phyloP scores from a whole-genome alignment of 1,140 invertebrate genomes.

The Anoplolepis gracilipes region DNA sequence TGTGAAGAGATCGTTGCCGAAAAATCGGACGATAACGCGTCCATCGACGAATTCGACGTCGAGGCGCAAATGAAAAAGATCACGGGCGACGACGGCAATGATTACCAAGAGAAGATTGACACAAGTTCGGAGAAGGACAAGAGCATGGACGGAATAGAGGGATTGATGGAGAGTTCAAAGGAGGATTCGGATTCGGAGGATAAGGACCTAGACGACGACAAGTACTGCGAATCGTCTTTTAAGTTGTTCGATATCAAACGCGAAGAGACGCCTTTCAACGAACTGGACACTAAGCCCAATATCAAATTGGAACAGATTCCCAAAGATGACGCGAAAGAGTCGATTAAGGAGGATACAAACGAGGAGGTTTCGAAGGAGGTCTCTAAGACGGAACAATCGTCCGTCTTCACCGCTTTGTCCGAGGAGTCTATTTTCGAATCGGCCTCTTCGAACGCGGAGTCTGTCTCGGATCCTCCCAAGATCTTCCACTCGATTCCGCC shows the following conservation, averaged over 20 bases:
- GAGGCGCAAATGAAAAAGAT: conserved; percentile 84
- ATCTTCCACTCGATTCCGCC: conserved; percentile 82
- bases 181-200: conserved; percentile 83
- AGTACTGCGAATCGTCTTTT: conserved; percentile 71
- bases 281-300: conserved; percentile 32
- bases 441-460: conserved; percentile 72
- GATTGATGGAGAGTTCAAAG: conserved; percentile 84
- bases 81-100: conserved; percentile 83
- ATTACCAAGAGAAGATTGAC: conserved; percentile 82
- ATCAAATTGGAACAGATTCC: neutral
- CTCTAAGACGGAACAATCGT: conserved; percentile 51
- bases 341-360: neutral
- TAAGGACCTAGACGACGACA: conserved; percentile 77
- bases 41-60: conserved; percentile 83
- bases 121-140: conserved; percentile 78
- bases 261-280: conserved; percentile 52
- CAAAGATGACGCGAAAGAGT: conserved; percentile 24
- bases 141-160: conserved; percentile 83
- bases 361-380: conserved; percentile 36
- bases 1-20: conserved; percentile 42
- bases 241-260: conserved; percentile 69
- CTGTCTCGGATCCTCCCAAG: conserved; percentile 70
- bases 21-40: conserved; percentile 77
- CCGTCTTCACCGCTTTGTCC: conserved; percentile 46
- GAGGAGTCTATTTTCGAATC: conserved; percentile 79